Conservation (phyloP, 2,888 invertebrate species). For the Lacanobia wlatinum region DNA sequence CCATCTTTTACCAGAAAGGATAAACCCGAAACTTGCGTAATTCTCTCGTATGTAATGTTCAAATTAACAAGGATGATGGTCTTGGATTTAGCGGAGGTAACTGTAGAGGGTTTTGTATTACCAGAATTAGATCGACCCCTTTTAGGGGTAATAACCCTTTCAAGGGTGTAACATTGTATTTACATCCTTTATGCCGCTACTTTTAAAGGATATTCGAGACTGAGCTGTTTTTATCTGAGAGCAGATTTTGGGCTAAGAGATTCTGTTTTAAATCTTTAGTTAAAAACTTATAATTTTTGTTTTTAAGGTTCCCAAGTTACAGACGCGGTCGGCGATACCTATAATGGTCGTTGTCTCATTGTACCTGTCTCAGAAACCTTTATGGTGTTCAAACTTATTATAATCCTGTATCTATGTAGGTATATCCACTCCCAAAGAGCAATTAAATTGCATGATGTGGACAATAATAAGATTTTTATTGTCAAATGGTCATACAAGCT, state of each 20-base stretch:
- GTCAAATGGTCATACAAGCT: too few species aligned
- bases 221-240: background rate
- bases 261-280: background rate
- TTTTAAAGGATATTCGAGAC: constrained; percentile 5
- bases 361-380: background rate
- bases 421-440: too few species aligned
- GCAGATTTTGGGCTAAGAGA: background rate
- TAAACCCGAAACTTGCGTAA: constrained; percentile 24
- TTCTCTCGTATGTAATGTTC: constrained; percentile 34
- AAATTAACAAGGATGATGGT: constrained; percentile 32
- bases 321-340: too few species aligned
- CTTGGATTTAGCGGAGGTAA: constrained; percentile 34
- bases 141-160: constrained; percentile 22
- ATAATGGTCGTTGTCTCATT: background rate
- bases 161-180: background rate
- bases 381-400: too few species aligned
- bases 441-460: too few species aligned
- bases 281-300: constrained; percentile 1
- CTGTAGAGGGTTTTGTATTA: constrained; percentile 21
- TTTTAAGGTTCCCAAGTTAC: background rate
- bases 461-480: too few species aligned
- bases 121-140: constrained; percentile 36
- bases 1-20: constrained; percentile 4
- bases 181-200: constrained; percentile 13
- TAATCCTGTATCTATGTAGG: too few species aligned